Base-by-base conservation (phyloP, 2,797 vertebrate genomes). In the Acrocephalus scirpaceus region DNA sequence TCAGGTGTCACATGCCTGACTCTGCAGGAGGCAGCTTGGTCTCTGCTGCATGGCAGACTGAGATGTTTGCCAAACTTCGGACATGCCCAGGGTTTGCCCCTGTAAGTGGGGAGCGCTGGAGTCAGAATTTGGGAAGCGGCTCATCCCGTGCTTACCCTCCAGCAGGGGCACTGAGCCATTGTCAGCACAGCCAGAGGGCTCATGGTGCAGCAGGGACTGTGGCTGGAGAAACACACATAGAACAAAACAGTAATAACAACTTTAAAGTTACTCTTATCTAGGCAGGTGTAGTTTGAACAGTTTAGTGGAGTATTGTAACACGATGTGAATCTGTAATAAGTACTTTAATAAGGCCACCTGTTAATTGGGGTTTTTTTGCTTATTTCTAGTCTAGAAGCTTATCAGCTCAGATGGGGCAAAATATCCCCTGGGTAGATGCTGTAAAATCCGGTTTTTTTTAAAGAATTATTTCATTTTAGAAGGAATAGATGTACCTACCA, bases 161-260 rank as follows among this genome's bases (percentile, higher is more conserved):
- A 16, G 56, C 32, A 11, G 9, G 5, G 21, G 21, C 21, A 23
- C 54, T 57, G 32, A 7, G 54, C 54, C 32, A 2, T 16, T 16
- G 22, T 16, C 38, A 29, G 30, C 64, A 27, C 18, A 16, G 40
- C 40, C 11, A 5, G 69, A 44, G 32, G 25, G 26, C n/a, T 79
- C 16, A 1, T 13, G 1, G 0, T 8, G 4, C 27, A n/a, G 26
- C 53, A 29, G 44, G 36, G 30, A 2, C 53, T 34, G 66, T 7
- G 47, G 14, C 27, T 56, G 5, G n/a, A 16, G 47, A 60, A 60
- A 21, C 16, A 48, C 23, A 21, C 8, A 0, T 7, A 5, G 5
- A 62, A n/a, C 30, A 22, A 51, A 11, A 42, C 21, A 8, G 10
- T 21, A 19, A 20, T 27, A 23, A 25, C 12, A 54, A 18, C 27